Conservation (phyloP, 2,113 vertebrate genomes). For the Catharus fuscescens region DNA sequence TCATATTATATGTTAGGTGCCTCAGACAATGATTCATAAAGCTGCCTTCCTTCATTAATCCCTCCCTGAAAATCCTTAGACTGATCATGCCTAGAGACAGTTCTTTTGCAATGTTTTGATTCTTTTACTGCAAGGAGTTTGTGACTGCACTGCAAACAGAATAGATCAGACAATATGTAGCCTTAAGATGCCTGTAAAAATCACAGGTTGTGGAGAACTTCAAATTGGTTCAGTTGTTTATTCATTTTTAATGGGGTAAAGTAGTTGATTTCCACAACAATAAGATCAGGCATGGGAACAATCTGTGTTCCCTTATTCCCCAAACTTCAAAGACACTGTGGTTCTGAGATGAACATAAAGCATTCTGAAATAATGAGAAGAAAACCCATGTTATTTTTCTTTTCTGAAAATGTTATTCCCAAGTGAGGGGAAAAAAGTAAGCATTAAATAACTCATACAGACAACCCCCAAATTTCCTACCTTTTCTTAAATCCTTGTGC, state of each 20-base stretch:
- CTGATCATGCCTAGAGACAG: background rate
- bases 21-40: background rate
- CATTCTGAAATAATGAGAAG: slow-evolving; percentile 28
- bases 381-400: background rate
- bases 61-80: background rate
- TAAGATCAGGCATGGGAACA: background rate
- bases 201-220: background rate
- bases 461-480: background rate
- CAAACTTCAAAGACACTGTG: background rate
- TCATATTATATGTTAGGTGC: background rate
- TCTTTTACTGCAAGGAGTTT: background rate
- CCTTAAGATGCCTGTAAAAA: background rate
- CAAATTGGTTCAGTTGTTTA: background rate
- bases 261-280: slow-evolving; percentile 8
- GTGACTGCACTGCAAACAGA: background rate
- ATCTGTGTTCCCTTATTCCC: background rate
- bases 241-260: slow-evolving; percentile 9
- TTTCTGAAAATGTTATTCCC: slow-evolving; percentile 3
- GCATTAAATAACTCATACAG: background rate
- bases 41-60: background rate
- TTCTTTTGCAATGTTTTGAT: background rate
- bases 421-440: background rate
- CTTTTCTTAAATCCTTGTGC: background rate
- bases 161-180: background rate
- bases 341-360: slow-evolving; percentile 16